Conservation (phyloP, 2,113 vertebrate genomes). For the Dromiciops gliroides region DNA sequence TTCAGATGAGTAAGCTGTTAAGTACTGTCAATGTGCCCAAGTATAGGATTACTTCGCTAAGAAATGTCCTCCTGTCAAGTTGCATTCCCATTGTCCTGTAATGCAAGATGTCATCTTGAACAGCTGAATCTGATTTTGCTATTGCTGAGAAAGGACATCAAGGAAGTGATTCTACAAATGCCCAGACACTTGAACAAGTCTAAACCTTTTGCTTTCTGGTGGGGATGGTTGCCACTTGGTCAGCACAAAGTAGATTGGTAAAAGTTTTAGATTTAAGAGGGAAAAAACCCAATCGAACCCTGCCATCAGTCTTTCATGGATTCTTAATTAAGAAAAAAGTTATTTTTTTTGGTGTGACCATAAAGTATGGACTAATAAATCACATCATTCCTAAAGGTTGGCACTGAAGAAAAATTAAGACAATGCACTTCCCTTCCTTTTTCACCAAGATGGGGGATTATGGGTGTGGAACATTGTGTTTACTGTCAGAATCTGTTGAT, state of each 20-base stretch:
- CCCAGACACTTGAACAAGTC: constrained; percentile 4
- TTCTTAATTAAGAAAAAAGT: constrained; percentile 44
- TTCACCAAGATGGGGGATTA: background rate
- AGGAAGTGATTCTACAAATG: constrained; percentile 32
- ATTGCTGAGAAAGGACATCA: constrained; percentile 40
- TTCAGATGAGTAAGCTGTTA: background rate
- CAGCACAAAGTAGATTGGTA: background rate
- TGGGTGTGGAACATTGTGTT: background rate
- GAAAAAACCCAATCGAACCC: background rate
- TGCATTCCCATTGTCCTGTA: constrained; percentile 33
- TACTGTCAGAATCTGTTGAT: background rate
- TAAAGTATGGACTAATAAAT: background rate
- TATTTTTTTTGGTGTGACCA: constrained; percentile 18
- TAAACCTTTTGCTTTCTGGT: constrained; percentile 45
- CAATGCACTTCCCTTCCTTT: background rate
- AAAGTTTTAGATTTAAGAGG: background rate
- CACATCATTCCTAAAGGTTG: background rate
- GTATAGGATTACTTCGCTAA: constrained; percentile 52
- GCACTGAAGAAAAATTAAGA: background rate
- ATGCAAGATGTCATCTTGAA: constrained; percentile 45
- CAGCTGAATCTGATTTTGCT: constrained; percentile 62
- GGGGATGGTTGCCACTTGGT: constrained; percentile 31
- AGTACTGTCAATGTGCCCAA: constrained; percentile 5
- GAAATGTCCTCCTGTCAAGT: constrained; percentile 6
- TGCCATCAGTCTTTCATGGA: constrained; percentile 11